phyloP scores from a whole-genome alignment of 2,888 invertebrate genomes.

The Dicranocentrus wangi region DNA sequence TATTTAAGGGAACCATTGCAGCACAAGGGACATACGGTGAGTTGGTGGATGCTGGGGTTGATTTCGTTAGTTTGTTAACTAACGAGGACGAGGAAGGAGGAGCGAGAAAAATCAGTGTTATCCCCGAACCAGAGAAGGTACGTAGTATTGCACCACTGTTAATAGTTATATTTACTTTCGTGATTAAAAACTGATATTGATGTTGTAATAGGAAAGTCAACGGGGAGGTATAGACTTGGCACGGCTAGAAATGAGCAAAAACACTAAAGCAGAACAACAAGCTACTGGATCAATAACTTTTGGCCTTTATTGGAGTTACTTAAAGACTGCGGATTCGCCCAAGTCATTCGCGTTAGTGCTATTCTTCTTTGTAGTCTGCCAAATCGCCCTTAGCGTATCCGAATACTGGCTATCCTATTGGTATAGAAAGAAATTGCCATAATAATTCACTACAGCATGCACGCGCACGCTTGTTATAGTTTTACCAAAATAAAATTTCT shows the following conservation, averaged over 20 bases:
- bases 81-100: constrained; percentile 73
- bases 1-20: constrained; percentile 76
- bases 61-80: constrained; percentile 74
- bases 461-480: too few relatives aligned
- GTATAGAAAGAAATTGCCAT: too few relatives aligned
- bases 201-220: not conserved
- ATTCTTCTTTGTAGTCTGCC: constrained; percentile 47
- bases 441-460: too few relatives aligned
- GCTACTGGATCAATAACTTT: constrained; percentile 66
- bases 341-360: constrained; percentile 33
- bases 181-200: constrained; percentile 2
- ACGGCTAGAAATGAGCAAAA: constrained; percentile 27
- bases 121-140: constrained; percentile 4
- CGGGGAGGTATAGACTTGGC: not conserved
- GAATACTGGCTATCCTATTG: constrained; percentile 54
- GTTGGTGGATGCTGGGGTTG: constrained; percentile 75
- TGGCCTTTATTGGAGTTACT: constrained; percentile 76
- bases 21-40: constrained; percentile 80
- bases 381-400: constrained; percentile 57
- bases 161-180: not conserved
- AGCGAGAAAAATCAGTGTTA: constrained; percentile 23
- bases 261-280: constrained; percentile 53
- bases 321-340: constrained; percentile 61
- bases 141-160: not conserved
- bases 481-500: not conserved